Evolutionary conservation across 2,797 vertebrate genomes (phyloP), one percentile per base, ranked within the genome.

Genomic region (Oophaga sylvatica): DNA sequence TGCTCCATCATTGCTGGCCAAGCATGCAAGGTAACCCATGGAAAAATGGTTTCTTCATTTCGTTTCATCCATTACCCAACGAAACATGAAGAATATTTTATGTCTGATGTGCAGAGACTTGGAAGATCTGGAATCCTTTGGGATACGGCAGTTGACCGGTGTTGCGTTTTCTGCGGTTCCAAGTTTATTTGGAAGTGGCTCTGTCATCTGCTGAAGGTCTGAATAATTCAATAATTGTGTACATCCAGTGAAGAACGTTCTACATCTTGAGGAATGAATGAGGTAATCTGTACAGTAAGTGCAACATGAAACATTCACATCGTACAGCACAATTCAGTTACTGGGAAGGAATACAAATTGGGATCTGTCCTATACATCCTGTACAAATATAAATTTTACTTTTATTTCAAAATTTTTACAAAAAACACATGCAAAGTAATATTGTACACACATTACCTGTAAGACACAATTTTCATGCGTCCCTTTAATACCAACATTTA

Each of bases 221-320:
- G 59, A 75, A 79, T 73, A 82, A 63, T 77, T 22, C 9, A 67
- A 56, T 26, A 31, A 68, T 22, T 67, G 22, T 65, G 20, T 29
- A 81, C 45, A 68, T 67, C 19, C 13, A 77, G 59, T 57, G 45
- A 82, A 77, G n/a, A 81, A 80, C 15, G 20, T 78, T 70, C 75
- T 79, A 60, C 71, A 31, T 60, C 60, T 29, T 63, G 10, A 48
- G 13, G 59, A 73, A 29, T 17, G 70, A 67, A 62, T 77, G 48
- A 87, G 81, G 75, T 84, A 80, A 84, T 71, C 81, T 84, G 71
- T 82, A 87, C 56, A 87, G 80, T 83, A 78, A 87, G 81, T 83
- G 87, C 81, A 87, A 87, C 81, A 79, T 60, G 15, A 45, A 73
- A 62, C 53, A 31, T 59, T 60, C 35, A 73, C 45, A 78, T 87